Base-by-base conservation (phyloP, 1,140 invertebrate species). In the Riptortus pedestris region DNA sequence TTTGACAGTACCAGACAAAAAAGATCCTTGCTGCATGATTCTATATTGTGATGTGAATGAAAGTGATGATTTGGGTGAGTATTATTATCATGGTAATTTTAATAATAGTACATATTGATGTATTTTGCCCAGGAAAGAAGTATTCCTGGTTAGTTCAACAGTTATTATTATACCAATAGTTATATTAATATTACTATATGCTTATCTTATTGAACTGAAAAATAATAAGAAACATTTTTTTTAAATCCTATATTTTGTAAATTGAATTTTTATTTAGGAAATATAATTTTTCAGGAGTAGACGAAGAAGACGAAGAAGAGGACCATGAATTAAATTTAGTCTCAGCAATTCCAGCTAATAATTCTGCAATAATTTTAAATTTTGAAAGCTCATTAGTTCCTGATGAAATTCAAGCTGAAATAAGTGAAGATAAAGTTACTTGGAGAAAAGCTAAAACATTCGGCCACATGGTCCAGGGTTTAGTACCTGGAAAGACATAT, bases 11-110 rank as follows among this genome's bases (percentile, higher is more conserved):
- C 81, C 81, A 67, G 85, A 90, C 72, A 81, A 85, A 4, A 83
- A 84, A 16, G 90, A 94, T 72, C 73, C 83, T 0, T 93, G 91
- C 71, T 93, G 91, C 69, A 88, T 85, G 45, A 81, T 90, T 66
- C 84, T 90, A 57, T 76, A 90, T 0, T 93, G 90, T 71, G 87
- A 91, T 69, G 87, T 90, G 1, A 66, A 66, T 27, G 57, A 38
- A 27, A 38, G 33, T 20, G 61, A 60, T 29, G 60, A 64, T 47
- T 26, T 14, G 16, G 63, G 63, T 64, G 14, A 38, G 31, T n/a
- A n/a, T n/a, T n/a, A n/a, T n/a, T n/a, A n/a, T n/a, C n/a, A n/a
- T n/a, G n/a, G n/a, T n/a, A n/a, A n/a, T n/a, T n/a, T n/a, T n/a
- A n/a, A n/a, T n/a, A n/a, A n/a, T n/a, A n/a, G n/a, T n/a, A n/a